Evolutionary conservation across 1,140 invertebrate species (phyloP).

Genomic region (Apis dorsata): DNA sequence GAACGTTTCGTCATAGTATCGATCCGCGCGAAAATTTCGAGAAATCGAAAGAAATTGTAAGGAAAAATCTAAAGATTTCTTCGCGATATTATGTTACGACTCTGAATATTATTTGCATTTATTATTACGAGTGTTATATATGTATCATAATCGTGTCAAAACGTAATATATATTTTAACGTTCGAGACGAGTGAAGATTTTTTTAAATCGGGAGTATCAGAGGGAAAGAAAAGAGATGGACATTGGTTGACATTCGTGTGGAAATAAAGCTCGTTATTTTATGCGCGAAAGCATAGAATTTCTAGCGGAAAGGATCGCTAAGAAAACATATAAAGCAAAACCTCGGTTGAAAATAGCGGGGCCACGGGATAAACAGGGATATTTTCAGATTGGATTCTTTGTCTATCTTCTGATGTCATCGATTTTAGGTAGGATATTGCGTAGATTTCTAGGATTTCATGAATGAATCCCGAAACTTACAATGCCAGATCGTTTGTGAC

Average conservation of each 20-base stretch:
- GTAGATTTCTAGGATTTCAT: slow-evolving; percentile 39
- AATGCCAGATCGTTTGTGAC: slow-evolving; percentile 21
- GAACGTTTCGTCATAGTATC: background rate
- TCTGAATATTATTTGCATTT: background rate
- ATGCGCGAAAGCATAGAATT: slow-evolving; percentile 12
- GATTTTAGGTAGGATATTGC: slow-evolving; percentile 2
- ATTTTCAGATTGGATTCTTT: slow-evolving; percentile 34
- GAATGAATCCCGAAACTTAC: slow-evolving; percentile 31
- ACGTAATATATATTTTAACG: background rate
- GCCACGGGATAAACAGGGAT: slow-evolving; percentile 13
- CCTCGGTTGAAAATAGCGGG: slow-evolving; percentile 2
- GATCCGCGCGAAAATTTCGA: background rate
- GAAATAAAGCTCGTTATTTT: slow-evolving; percentile 29
- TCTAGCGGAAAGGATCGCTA: slow-evolving; percentile 29
- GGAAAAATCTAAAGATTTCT: too few relatives aligned
- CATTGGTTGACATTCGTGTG: background rate
- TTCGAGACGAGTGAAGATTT: background rate
- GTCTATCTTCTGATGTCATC: slow-evolving; percentile 46
- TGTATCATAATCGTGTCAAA: background rate
- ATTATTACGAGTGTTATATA: background rate
- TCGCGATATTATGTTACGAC: too few relatives aligned
- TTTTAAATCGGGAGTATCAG: background rate
- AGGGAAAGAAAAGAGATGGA: background rate
- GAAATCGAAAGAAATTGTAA: background rate
- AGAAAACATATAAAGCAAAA: slow-evolving; percentile 26